These are phyloP conservation scores for Ecliptopera silaceata DNA, from an alignment of 2,888 invertebrate genomes.

Conservation along the genomic window DNA sequence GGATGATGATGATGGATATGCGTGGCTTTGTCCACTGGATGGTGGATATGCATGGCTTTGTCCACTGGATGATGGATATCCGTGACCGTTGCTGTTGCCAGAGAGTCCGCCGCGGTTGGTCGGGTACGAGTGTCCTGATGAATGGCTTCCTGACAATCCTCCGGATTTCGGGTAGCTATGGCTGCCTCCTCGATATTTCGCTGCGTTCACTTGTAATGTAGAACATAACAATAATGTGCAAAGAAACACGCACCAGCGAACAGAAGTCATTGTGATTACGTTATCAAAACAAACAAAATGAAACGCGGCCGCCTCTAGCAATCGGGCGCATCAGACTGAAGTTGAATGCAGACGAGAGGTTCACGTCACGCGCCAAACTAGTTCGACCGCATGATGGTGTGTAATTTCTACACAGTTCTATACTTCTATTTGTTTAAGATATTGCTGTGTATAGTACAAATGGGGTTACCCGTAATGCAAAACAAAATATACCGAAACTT, in stretches of 20 bases:
- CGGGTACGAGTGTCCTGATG: conserved; percentile 50
- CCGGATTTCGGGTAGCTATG: conserved; percentile 44
- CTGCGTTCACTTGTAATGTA: conserved; percentile 37
- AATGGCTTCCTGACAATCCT: conserved; percentile 43
- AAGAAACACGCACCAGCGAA: conserved; percentile 51
- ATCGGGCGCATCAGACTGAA: conserved; percentile 53
- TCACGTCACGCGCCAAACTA: conserved; percentile 16
- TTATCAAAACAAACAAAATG: conserved; percentile 32
- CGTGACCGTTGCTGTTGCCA: conserved; percentile 32
- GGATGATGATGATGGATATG: conserved; percentile 43
- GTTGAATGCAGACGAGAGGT: conserved; percentile 23
- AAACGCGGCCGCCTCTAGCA: conserved; percentile 36
- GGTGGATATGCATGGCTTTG: conserved; percentile 29
- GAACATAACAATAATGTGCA: conserved; percentile 54
- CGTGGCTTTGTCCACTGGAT: conserved; percentile 34
- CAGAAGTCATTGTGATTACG: conserved; percentile 49
- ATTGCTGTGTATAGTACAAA: conserved; percentile 1
- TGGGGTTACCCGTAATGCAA: conserved; percentile 3
- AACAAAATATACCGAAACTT: background rate
- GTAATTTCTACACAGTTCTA: conserved; percentile 25
- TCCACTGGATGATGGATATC: conserved; percentile 42
- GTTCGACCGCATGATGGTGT: conserved; percentile 17
- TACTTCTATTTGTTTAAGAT: conserved; percentile 1
- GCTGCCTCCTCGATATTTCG: conserved; percentile 34
- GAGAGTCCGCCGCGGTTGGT: conserved; percentile 49